Evolutionary conservation across 2,113 vertebrate genomes (phyloP).

Genomic region (Desmodus rotundus): DNA sequence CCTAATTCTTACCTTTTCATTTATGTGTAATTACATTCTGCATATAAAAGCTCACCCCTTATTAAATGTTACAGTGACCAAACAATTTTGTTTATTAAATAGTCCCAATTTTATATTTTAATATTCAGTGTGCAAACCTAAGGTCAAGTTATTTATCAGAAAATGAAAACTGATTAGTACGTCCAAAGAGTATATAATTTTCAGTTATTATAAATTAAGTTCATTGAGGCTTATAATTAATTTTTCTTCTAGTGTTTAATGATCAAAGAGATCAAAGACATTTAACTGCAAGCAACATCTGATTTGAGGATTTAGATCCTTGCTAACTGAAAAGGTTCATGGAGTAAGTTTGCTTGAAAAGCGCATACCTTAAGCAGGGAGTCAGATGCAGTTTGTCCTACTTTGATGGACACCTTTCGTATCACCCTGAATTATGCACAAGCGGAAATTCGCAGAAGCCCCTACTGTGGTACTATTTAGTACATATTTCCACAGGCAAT

Average conservation of each 20-base stretch:
- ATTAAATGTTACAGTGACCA: background rate
- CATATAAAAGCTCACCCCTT: background rate
- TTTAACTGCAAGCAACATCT: background rate
- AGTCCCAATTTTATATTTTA: slow-evolving; percentile 24
- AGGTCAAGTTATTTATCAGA: background rate
- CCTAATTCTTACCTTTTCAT: background rate
- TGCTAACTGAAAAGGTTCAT: background rate
- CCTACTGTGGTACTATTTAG: background rate
- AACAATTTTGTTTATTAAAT: slow-evolving; percentile 42
- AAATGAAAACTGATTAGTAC: background rate
- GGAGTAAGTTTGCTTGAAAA: background rate
- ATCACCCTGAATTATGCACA: background rate
- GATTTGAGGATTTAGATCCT: background rate
- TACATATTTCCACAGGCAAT: background rate
- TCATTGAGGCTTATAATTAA: slow-evolving; percentile 20
- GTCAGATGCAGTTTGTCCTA: background rate
- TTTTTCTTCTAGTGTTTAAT: slow-evolving; percentile 23
- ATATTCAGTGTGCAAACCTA: slow-evolving; percentile 25
- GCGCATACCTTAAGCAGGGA: background rate
- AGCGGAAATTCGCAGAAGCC: background rate
- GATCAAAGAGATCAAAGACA: slow-evolving; percentile 6
- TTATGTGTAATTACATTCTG: background rate
- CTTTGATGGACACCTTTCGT: background rate
- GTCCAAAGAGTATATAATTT: slow-evolving; percentile 16
- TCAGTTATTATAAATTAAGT: slow-evolving; percentile 31